Base-by-base conservation (phyloP, 53 echinoderm and acorn worm genomes). In the Patiria pectinifera region DNA sequence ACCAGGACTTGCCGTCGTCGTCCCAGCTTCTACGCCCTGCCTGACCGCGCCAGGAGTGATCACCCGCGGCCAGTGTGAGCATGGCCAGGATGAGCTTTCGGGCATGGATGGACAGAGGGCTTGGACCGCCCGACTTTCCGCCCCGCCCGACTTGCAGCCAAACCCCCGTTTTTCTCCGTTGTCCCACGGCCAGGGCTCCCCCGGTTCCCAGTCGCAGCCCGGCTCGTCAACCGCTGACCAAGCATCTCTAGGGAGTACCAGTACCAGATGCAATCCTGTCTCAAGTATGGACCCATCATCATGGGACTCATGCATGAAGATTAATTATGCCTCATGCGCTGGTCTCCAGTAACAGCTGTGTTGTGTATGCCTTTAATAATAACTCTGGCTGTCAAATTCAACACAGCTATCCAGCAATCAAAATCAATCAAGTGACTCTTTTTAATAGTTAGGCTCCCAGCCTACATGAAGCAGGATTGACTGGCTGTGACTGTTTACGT, bases 231-330 rank as follows among this genome's bases (percentile, higher is more conserved):
- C 15, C 43, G 19, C 80, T 22, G 49, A 48, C 24, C 43, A 23
- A 14, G 46, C 24, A 13, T 48, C 80, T 47, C 25, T 14, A 60
- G 44, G 72, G 82, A 59, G 83, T 19, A 58, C 91, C 89, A 78
- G 21, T 89, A 89, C 63, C 89, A 89, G 89, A 89, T 89, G 79
- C 89, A 89, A 80, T 45, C n/a, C 80, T 89, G 89, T 16, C 78
- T 16, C 23, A 44, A 66, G 62, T 53, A 61, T 89, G 24, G 89
- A 89, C 21, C 69, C n/a, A 16, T 87, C 87, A 0, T 87, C 87
- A 87, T 87, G 87, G 76, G 59, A 25, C 76, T 87, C 61, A 80
- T 89, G 78, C 89, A 89, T n/a, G n/a, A n/a, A 80, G 62, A 3
- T 24, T 89, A 1, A 45, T 62, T 63, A 79, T 80, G 89, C 78